These are phyloP conservation scores for Omphaloscelis lunosa DNA, from an alignment of 2,888 invertebrate genomes.

Conservation along the genomic window DNA sequence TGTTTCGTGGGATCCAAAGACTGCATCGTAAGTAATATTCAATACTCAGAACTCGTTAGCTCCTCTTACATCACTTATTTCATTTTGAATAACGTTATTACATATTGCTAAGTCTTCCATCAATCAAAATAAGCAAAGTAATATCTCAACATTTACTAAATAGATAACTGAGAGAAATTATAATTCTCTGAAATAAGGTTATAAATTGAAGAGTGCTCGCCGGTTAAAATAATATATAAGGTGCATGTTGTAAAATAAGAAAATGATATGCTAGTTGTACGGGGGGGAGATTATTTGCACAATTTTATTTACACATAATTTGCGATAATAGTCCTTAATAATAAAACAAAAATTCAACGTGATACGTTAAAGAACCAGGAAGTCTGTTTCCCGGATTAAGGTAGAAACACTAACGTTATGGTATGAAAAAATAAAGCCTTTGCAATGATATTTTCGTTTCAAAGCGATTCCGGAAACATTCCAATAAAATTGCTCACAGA, in stretches of 20 bases:
- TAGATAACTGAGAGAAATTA: not conserved
- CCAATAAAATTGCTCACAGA: not conserved
- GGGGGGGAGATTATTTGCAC: too few relatives aligned
- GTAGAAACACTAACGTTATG: not conserved
- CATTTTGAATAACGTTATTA: not conserved
- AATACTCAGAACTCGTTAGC: conserved; percentile 8
- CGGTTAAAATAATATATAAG: not conserved
- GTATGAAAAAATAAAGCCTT: not conserved
- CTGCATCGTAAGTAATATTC: conserved; percentile 1
- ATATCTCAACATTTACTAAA: not conserved
- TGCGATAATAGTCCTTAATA: not conserved
- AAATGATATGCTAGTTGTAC: not conserved
- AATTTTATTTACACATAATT: not conserved
- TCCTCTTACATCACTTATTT: not conserved
- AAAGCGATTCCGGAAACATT: not conserved
- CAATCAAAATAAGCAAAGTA: not conserved
- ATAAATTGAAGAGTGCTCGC: not conserved
- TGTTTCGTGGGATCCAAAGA: conserved; percentile 10
- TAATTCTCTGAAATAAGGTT: not conserved
- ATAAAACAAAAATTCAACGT: not conserved
- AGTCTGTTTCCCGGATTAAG: not conserved
- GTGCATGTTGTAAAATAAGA: not conserved
- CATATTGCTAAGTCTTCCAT: not conserved
- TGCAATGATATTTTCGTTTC: not conserved
- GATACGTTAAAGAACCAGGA: not conserved